phyloP scores from a whole-genome alignment of 2,888 invertebrate genomes.

The Lepidonotus clava region DNA sequence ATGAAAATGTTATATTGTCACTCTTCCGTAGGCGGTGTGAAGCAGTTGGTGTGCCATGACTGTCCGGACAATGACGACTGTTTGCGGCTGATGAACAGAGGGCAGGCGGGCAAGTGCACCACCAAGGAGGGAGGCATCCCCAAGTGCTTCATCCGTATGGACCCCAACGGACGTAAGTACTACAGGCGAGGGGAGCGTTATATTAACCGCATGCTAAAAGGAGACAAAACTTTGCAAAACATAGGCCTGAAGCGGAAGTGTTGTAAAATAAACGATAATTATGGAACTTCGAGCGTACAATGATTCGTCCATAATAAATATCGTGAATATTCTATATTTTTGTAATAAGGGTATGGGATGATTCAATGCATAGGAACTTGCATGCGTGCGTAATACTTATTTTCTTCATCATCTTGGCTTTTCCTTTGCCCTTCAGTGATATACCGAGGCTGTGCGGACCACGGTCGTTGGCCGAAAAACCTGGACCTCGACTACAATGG shows the following conservation, averaged over 20 bases:
- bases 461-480: conserved; percentile 21
- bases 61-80: not conserved
- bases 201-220: not conserved
- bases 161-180: conserved; percentile 38
- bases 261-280: not conserved
- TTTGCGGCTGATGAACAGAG: not conserved
- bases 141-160: conserved; percentile 24
- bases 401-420: not conserved
- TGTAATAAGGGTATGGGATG: not conserved
- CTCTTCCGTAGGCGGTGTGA: not conserved
- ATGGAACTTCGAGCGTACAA: not conserved
- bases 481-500: conserved; percentile 45
- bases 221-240: not conserved
- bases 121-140: not conserved
- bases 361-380: not conserved
- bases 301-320: not conserved
- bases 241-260: not conserved
- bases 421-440: not conserved
- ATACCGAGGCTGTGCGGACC: conserved; percentile 55
- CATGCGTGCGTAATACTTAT: not conserved
- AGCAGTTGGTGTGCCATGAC: not conserved
- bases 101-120: not conserved
- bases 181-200: not conserved
- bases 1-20: not conserved
- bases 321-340: not conserved